A percentile compares a stretch with the other conserved stretches of the same genome.
Evolutionary conservation across 2,797 vertebrate species (phyloP).

Genomic region (Linurgus olivaceus): DNA sequence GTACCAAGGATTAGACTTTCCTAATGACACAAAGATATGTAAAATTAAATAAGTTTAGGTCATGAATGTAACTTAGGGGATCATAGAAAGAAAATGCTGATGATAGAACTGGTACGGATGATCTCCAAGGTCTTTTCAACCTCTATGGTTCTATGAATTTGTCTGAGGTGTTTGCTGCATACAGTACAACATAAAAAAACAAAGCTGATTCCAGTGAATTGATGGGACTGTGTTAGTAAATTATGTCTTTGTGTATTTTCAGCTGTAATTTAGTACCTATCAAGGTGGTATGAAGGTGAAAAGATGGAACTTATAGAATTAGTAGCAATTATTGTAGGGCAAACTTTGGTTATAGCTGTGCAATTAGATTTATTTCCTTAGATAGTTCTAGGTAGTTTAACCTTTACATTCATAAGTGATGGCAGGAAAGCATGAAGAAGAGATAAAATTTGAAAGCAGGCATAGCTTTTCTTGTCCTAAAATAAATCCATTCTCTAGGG

Average conservation of each 20-base stretch:
- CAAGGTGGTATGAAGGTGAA: slow-evolving; percentile 5
- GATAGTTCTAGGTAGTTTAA: slow-evolving; percentile 37
- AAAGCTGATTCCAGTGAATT: neutral
- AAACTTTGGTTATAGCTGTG: slow-evolving; percentile 35
- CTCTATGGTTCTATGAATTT: neutral
- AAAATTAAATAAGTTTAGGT: neutral
- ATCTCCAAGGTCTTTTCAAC: neutral
- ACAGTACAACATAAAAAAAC: neutral
- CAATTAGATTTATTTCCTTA: slow-evolving; percentile 55
- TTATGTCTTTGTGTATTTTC: slow-evolving; percentile 37
- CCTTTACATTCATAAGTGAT: slow-evolving; percentile 44
- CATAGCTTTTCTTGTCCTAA: slow-evolving; percentile 35
- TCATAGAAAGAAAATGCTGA: neutral
- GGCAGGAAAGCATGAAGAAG: slow-evolving; percentile 16
- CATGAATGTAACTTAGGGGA: slow-evolving; percentile 4
- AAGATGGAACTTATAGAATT: slow-evolving; percentile 24
- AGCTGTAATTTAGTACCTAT: slow-evolving; percentile 38
- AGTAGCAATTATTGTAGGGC: neutral
- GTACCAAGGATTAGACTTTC: neutral
- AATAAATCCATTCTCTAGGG: slow-evolving; percentile 35
- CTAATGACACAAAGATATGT: slow-evolving; percentile 14
- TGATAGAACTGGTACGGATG: neutral
- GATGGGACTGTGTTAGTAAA: neutral
- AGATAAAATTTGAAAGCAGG: slow-evolving; percentile 44
- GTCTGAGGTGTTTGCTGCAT: neutral